A percentile compares a stretch with the other conserved stretches of the same genome.
Conservation (phyloP, 2,797 vertebrate species). For the Myotis pilosus region DNA sequence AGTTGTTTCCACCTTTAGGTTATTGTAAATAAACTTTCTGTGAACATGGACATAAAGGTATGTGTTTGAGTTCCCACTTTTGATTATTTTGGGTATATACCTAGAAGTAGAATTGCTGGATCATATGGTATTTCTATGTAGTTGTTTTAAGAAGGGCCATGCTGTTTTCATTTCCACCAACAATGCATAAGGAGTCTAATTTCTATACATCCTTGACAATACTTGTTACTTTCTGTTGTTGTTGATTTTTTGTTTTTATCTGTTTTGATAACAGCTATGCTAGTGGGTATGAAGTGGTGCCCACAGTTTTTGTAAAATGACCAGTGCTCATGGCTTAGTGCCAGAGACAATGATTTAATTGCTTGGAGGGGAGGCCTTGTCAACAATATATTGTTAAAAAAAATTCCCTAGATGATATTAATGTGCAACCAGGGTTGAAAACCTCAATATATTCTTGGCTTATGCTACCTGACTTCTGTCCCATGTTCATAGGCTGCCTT, state of each 20-base stretch:
- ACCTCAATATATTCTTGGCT: background rate
- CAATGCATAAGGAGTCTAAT: background rate
- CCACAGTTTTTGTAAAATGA: background rate
- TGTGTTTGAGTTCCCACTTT: background rate
- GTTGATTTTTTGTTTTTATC: background rate
- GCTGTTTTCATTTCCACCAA: background rate
- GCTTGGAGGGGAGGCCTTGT: background rate
- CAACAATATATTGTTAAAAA: background rate
- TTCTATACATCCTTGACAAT: background rate
- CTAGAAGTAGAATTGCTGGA: background rate
- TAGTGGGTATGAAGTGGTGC: background rate
- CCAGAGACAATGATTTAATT: constrained; percentile 9
- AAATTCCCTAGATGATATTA: background rate
- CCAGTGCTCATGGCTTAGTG: background rate
- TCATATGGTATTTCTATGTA: background rate
- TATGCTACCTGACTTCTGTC: background rate
- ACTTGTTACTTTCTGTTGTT: background rate
- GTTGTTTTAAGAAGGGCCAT: background rate
- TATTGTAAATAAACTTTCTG: background rate
- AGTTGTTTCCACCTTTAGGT: background rate
- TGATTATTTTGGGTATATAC: background rate
- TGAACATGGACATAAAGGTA: background rate
- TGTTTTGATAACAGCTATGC: background rate
- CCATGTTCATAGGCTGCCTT: background rate
- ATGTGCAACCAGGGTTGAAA: background rate